Evolutionary conservation across 2,888 invertebrate species (phyloP).

Genomic region (Rugalucina vietnamica): DNA sequence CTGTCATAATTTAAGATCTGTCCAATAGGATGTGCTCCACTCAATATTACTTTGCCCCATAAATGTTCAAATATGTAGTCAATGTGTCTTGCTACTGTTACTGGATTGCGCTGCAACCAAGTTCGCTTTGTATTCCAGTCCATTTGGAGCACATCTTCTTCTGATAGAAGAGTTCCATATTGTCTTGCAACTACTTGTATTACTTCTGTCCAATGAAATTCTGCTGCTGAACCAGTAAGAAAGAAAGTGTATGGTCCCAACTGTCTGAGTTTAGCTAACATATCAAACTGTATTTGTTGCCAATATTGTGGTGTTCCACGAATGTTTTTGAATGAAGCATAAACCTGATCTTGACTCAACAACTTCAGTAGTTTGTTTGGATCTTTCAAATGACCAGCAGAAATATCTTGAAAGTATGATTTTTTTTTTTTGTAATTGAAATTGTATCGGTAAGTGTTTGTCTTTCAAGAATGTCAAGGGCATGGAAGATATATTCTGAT

Average conservation of each 20-base stretch:
- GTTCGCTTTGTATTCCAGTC: background rate
- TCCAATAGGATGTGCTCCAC: constrained; percentile 35
- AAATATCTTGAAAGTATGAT: constrained; percentile 21
- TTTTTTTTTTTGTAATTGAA: constrained; percentile 38
- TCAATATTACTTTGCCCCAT: constrained; percentile 33
- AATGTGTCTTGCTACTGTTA: constrained; percentile 28
- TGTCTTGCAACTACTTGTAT: constrained; percentile 35
- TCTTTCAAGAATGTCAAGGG: constrained; percentile 43
- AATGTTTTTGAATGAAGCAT: constrained; percentile 48
- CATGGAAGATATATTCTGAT: constrained; percentile 43
- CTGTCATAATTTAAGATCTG: constrained; percentile 53
- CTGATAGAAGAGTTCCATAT: constrained; percentile 25
- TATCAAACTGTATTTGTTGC: constrained; percentile 54
- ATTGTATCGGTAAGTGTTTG: constrained; percentile 27
- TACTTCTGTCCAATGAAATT: constrained; percentile 60
- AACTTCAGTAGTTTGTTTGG: constrained; percentile 15
- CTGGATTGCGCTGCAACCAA: constrained; percentile 27
- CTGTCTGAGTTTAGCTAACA: constrained; percentile 58
- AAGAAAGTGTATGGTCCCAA: constrained; percentile 61
- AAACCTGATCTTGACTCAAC: constrained; percentile 44
- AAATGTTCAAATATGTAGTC: constrained; percentile 37
- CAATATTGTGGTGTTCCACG: constrained; percentile 53
- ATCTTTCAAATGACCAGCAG: constrained; percentile 43
- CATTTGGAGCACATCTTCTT: constrained; percentile 15
- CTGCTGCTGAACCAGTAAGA: constrained; percentile 53